These are phyloP conservation scores for Drosophila erecta DNA, from an alignment of 1,140 invertebrate species.

Conservation along the genomic window DNA sequence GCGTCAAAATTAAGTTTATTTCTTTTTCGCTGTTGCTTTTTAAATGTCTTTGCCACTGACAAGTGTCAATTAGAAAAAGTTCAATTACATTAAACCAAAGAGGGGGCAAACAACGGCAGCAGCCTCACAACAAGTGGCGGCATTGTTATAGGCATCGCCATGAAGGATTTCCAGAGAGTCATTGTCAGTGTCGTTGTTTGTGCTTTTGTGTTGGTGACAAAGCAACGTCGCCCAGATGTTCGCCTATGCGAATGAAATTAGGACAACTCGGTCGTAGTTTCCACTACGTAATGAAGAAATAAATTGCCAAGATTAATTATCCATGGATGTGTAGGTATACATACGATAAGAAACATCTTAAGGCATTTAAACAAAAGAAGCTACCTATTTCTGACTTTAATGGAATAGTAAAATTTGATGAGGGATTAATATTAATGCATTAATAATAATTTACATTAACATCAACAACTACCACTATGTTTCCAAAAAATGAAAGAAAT, in stretches of 20 bases:
- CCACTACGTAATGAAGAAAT: slow-evolving; percentile 5
- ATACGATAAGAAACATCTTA: neutral
- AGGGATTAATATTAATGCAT: no score
- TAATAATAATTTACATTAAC: no score
- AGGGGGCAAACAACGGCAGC: slow-evolving; percentile 3
- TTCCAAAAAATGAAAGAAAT: no score
- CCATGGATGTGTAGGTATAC: neutral
- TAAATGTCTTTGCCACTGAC: slow-evolving; percentile 79
- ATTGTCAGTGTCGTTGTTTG: slow-evolving; percentile 46
- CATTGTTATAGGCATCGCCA: slow-evolving; percentile 42
- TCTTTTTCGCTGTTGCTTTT: slow-evolving; percentile 43
- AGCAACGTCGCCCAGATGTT: slow-evolving; percentile 5
- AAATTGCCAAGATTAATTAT: slow-evolving; percentile 6
- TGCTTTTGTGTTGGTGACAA: slow-evolving; percentile 31
- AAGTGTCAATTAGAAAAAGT: slow-evolving; percentile 83
- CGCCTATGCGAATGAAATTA: slow-evolving; percentile 17
- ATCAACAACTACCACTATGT: no score
- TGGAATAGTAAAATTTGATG: no score
- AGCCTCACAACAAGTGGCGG: slow-evolving; percentile 19
- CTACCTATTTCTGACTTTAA: no score
- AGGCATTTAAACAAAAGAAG: no score
- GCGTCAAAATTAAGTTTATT: slow-evolving; percentile 82
- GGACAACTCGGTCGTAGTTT: slow-evolving; percentile 28
- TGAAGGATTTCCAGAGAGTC: slow-evolving; percentile 26
- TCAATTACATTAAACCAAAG: slow-evolving; percentile 72